Evolutionary conservation across 2,888 invertebrate species (phyloP), one percentile per base, ranked within the genome.

Genomic region (Tetragnatha montana): DNA sequence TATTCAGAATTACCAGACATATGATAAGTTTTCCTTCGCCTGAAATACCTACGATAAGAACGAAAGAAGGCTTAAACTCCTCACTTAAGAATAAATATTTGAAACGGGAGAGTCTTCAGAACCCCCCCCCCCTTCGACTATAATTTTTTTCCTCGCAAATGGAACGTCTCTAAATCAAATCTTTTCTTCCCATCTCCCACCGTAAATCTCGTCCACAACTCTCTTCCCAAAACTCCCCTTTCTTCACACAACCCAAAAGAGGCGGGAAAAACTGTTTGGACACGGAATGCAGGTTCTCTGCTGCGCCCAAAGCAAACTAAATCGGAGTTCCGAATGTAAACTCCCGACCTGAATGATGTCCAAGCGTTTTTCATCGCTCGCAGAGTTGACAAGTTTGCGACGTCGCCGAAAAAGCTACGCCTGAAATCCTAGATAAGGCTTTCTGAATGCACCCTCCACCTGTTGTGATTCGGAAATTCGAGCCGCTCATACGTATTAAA

Each of bases 141-240:
- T 60, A 17, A 12, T 60, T 60, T 35, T 14, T 74, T 74, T 74
- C 74, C 35, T 74, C 10, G 14, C 74, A n/a, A 76, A 76, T 76
- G 50, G 50, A 50, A 50, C 17, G n/a, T 73, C 75, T n/a, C 76
- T 50, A 76, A 76, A 76, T 76, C 76, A 76, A 76, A 76, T 76
- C 76, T 14, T 50, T 17, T 76, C 60, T n/a, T 76, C 50, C 50
- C 76, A 76, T 76, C 76, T 47, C 17, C 50, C 49, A 50, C 17
- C 76, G 50, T 49, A 76, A 76, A 76, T 76, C 76, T 76, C 50
- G 50, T 76, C 76, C 49, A 50, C 50, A 76, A 50, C 49, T 76
- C 35, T 35, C 50, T 76, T 50, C 49, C 8, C 2, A n/a, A 50
- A 50, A 74, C 50, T 50, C 49, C 47, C n/a, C 76, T 75, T 75